Conservation (phyloP, 2,888 invertebrate species). For the Epirrita christyi region DNA sequence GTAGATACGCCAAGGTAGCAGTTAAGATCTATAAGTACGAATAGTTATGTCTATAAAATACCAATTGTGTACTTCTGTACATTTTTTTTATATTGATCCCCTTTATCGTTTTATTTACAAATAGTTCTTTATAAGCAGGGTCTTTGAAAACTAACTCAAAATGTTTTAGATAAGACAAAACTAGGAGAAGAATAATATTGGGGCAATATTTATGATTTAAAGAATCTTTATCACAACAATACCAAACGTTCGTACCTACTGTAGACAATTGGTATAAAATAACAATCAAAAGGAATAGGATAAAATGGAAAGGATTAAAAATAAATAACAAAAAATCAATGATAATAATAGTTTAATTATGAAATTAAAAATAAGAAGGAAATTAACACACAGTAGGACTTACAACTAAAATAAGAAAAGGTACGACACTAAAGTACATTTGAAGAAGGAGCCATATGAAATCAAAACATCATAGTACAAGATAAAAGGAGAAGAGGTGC, state of each 20-base stretch:
- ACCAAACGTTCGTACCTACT: constrained; percentile 45
- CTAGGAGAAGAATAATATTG: constrained; percentile 30
- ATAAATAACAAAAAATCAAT: constrained; percentile 79
- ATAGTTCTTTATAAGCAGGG: constrained; percentile 69
- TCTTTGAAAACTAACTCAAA: constrained; percentile 43
- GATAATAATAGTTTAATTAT: constrained; percentile 83
- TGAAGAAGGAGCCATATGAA: constrained; percentile 39
- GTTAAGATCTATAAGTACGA: constrained; percentile 77
- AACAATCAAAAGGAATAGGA: constrained; percentile 53
- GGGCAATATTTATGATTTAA: constrained; percentile 28
- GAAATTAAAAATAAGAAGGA: constrained; percentile 83
- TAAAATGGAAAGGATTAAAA: constrained; percentile 58
- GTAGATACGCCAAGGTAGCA: constrained; percentile 70
- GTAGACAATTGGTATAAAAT: constrained; percentile 69
- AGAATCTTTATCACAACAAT: constrained; percentile 33
- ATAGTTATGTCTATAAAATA: constrained; percentile 75
- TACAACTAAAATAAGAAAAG: constrained; percentile 77
- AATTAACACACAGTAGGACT: constrained; percentile 82
- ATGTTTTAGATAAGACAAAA: constrained; percentile 29
- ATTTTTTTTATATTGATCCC: constrained; percentile 82
- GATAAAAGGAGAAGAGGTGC: constrained; percentile 39
- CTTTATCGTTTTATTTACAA: constrained; percentile 83
- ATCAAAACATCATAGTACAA: constrained; percentile 24
- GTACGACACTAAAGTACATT: constrained; percentile 62
- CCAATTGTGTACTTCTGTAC: constrained; percentile 81